Percentiles rank a stretch among this genome's conserved stretches.
Conservation (phyloP, 2,113 vertebrate genomes). For the Ramphastos sulfuratus region DNA sequence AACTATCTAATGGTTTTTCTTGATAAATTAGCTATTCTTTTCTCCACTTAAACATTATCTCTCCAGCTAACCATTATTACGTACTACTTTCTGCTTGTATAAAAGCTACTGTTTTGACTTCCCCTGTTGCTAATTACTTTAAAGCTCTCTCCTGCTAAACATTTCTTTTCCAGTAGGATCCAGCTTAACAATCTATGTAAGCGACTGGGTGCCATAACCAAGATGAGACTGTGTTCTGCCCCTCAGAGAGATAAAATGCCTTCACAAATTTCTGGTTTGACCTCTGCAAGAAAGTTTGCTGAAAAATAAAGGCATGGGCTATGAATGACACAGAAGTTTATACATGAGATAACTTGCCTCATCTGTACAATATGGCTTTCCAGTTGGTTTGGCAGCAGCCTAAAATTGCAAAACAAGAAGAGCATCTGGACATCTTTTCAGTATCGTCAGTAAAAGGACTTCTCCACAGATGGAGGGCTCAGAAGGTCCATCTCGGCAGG, state of each 20-base stretch:
- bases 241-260: background rate
- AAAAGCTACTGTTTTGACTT: background rate
- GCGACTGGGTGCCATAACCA: background rate
- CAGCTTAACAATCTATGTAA: background rate
- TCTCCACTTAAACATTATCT: background rate
- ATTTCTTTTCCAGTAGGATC: background rate
- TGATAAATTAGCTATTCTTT: constrained; percentile 49
- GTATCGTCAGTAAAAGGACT: background rate
- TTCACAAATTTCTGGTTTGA: background rate
- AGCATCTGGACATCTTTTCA: constrained; percentile 37
- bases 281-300: constrained; percentile 34
- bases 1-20: constrained; percentile 46
- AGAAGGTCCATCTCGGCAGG: background rate
- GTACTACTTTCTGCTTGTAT: background rate
- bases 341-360: background rate
- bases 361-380: constrained; percentile 28
- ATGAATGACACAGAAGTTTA: background rate
- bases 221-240: constrained; percentile 3
- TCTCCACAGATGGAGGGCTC: constrained; percentile 14
- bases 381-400: constrained; percentile 33
- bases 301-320: background rate
- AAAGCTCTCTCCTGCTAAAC: constrained; percentile 33
- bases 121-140: constrained; percentile 25
- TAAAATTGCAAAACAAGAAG: constrained; percentile 20
- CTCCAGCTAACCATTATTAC: constrained; percentile 9